A percentile compares a stretch with the other conserved stretches of the same genome.
Evolutionary conservation across 2,888 invertebrate species (phyloP).

Genomic region (Suillia variegata): DNA sequence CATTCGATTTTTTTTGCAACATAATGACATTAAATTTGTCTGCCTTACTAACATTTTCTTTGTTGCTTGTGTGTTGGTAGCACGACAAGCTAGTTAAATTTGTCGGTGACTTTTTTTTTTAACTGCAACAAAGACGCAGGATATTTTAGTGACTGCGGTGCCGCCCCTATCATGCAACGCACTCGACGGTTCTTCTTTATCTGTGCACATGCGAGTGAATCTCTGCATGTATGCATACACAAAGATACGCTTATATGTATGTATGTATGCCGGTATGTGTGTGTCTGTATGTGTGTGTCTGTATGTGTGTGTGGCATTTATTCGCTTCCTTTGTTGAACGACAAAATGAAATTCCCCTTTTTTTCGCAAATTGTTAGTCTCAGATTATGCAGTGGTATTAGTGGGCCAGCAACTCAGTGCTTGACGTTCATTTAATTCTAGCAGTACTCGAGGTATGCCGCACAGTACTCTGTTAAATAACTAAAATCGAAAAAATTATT

Average conservation of each 20-base stretch:
- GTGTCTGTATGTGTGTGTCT: slow-evolving; percentile 15
- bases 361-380: slow-evolving; percentile 56
- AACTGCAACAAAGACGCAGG: background rate
- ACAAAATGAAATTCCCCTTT: slow-evolving; percentile 45
- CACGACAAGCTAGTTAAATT: no score
- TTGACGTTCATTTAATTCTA: slow-evolving; percentile 26
- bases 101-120: background rate
- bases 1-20: no score
- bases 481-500: no score
- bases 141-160: slow-evolving; percentile 9
- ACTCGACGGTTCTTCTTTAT: slow-evolving; percentile 24
- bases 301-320: slow-evolving; percentile 6
- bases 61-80: no score
- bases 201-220: slow-evolving; percentile 9
- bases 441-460: no score
- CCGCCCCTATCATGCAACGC: slow-evolving; percentile 31
- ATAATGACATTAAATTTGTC: no score
- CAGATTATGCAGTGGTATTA: slow-evolving; percentile 54
- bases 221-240: slow-evolving; percentile 15
- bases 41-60: no score
- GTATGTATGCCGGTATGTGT: slow-evolving; percentile 27
- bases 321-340: slow-evolving; percentile 33
- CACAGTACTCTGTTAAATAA: no score
- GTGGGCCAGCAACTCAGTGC: slow-evolving; percentile 8
- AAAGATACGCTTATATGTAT: slow-evolving; percentile 22